Percentiles rank a stretch among this genome's conserved stretches.
Evolutionary conservation across 2,888 invertebrate species (phyloP).

Genomic region (Erynnis tages): DNA sequence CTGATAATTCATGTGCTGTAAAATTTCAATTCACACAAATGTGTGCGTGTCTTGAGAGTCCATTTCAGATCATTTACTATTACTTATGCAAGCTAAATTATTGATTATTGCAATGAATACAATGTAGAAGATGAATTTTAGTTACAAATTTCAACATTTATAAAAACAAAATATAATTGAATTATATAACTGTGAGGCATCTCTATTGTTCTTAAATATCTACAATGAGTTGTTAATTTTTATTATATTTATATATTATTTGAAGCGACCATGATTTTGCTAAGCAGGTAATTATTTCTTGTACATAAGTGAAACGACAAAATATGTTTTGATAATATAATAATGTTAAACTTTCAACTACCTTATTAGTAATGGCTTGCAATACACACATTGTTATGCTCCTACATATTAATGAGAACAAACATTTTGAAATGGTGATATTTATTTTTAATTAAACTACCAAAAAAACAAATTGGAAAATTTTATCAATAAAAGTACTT

Average conservation of each 20-base stretch:
- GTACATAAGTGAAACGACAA: constrained; percentile 22
- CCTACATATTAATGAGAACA: constrained; percentile 25
- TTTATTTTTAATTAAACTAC: constrained; percentile 19
- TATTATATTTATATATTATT: constrained; percentile 8
- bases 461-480: constrained; percentile 28
- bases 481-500: constrained; percentile 33
- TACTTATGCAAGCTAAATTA: constrained; percentile 1
- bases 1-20: too few relatives aligned
- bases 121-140: too few relatives aligned
- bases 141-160: background rate
- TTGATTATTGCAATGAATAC: background rate
- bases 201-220: constrained; percentile 9
- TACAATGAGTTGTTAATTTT: constrained; percentile 23
- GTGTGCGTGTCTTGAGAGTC: background rate
- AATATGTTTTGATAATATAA: constrained; percentile 25
- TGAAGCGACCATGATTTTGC: constrained; percentile 16
- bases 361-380: constrained; percentile 37
- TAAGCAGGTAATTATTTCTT: constrained; percentile 11
- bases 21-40: too few relatives aligned
- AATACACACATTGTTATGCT: constrained; percentile 33
- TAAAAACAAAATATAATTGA: background rate
- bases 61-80: constrained; percentile 2
- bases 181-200: constrained; percentile 1
- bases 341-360: constrained; percentile 34
- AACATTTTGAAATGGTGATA: constrained; percentile 27